Conservation (phyloP, 2,888 invertebrate genomes). For the Euzetes globulus region DNA sequence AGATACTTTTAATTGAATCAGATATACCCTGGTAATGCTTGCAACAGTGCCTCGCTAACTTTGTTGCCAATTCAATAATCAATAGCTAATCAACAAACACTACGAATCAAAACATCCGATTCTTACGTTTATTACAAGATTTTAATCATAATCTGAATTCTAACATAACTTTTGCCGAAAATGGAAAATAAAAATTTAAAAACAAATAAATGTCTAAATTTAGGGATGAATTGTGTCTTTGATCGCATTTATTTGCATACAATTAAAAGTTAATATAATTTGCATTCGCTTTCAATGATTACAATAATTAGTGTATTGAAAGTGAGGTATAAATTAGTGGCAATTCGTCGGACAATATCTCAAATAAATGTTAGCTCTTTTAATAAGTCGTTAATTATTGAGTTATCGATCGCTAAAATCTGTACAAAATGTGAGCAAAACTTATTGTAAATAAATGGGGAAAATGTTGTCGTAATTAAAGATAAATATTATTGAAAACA, state of each 20-base stretch:
- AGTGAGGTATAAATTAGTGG: conserved; percentile 19
- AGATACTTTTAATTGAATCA: no score
- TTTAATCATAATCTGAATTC: no score
- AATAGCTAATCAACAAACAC: no score
- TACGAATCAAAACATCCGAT: no score
- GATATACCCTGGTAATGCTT: no score
- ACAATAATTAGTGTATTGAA: neutral
- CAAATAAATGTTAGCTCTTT: neutral
- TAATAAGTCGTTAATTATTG: neutral
- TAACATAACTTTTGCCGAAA: no score
- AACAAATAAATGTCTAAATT: neutral
- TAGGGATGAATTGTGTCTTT: neutral
- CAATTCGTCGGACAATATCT: neutral
- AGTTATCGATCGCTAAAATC: neutral
- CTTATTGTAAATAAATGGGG: neutral
- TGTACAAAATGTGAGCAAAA: conserved; percentile 20
- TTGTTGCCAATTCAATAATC: no score
- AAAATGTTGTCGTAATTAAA: neutral
- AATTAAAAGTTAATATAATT: neutral
- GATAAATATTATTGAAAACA: neutral
- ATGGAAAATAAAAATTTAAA: no score
- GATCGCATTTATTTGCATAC: neutral
- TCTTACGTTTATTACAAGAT: no score
- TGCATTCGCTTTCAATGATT: neutral
- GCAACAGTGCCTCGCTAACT: no score